Evolutionary conservation across 53 echinoderm and acorn worm genomes (phyloP).

Genomic region (Holothuria leucospilota): DNA sequence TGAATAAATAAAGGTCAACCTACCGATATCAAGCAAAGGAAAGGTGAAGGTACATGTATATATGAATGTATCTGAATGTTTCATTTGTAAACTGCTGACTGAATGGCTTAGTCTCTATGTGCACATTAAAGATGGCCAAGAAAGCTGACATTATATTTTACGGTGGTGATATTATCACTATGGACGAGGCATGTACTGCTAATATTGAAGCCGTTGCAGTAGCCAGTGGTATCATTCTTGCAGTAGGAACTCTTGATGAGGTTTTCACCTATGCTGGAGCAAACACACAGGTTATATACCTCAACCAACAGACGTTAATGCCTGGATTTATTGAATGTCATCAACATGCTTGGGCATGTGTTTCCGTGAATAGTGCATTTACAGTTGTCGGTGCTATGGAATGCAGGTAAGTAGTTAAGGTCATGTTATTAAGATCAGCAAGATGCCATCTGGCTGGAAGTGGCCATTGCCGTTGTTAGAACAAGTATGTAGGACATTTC

Average conservation of each 20-base stretch:
- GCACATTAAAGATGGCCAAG: background rate
- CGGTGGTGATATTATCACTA: too few relatives aligned
- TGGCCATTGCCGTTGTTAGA: too few relatives aligned
- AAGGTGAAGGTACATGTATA: too few relatives aligned
- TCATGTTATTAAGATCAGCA: background rate
- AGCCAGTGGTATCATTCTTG: conserved; percentile 45
- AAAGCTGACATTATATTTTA: conserved; percentile 49
- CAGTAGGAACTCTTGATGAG: conserved; percentile 27
- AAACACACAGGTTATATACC: conserved; percentile 50
- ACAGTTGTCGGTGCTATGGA: conserved; percentile 47
- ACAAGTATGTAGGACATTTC: too few relatives aligned
- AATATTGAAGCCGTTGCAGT: conserved; percentile 54
- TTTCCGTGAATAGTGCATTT: background rate
- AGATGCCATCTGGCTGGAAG: too few relatives aligned
- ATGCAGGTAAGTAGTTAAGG: conserved; percentile 36
- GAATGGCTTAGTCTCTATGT: too few relatives aligned
- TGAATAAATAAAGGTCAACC: too few relatives aligned
- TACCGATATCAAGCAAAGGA: too few relatives aligned
- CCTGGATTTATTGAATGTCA: conserved; percentile 62
- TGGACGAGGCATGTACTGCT: conserved; percentile 27
- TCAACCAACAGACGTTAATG: conserved; percentile 52
- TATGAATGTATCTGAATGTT: too few relatives aligned
- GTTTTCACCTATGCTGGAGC: background rate
- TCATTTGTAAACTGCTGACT: too few relatives aligned
- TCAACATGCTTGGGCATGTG: conserved; percentile 38